A percentile compares a stretch with the other conserved stretches of the same genome.
Conservation (phyloP, 2,797 vertebrate genomes). For the Melanotaenia maccullochi region DNA sequence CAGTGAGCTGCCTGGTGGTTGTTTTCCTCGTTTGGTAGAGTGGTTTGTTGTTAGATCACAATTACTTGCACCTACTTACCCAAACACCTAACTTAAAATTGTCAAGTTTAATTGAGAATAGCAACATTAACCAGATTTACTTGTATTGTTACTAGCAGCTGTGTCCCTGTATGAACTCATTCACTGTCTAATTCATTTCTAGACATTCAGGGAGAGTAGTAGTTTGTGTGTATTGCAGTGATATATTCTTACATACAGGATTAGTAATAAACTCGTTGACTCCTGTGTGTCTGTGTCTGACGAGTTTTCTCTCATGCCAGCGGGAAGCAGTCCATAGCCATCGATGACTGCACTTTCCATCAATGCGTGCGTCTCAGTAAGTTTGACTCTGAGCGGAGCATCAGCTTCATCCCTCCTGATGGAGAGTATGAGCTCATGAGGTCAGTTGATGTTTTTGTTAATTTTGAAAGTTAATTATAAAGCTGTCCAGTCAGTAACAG, state of each 20-base stretch:
- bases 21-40: conserved; percentile 44
- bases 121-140: conserved; percentile 38
- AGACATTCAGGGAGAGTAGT: conserved; percentile 37
- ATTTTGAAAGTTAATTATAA: background rate
- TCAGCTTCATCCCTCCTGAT: conserved; percentile 99
- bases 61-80: conserved; percentile 45
- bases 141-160: conserved; percentile 41
- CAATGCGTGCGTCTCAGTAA: conserved; percentile 94
- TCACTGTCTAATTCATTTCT: conserved; percentile 11
- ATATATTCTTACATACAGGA: background rate
- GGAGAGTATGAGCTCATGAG: conserved; percentile 99
- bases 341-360: conserved; percentile 88
- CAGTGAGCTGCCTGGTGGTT: conserved; percentile 48
- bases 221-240: conserved; percentile 1
- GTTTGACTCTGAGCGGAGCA: conserved; percentile 98
- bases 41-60: conserved; percentile 34
- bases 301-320: conserved; percentile 73
- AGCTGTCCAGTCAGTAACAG: background rate
- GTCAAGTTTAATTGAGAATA: conserved; percentile 34
- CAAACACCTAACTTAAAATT: conserved; percentile 41
- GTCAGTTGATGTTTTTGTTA: conserved; percentile 69
- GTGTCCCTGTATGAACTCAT: conserved; percentile 29
- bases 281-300: conserved; percentile 21
- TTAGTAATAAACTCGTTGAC: background rate
- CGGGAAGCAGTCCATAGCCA: conserved; percentile 94